Evolutionary conservation across 2,797 vertebrate species (phyloP).

Genomic region (Notamacropus eugenii): DNA sequence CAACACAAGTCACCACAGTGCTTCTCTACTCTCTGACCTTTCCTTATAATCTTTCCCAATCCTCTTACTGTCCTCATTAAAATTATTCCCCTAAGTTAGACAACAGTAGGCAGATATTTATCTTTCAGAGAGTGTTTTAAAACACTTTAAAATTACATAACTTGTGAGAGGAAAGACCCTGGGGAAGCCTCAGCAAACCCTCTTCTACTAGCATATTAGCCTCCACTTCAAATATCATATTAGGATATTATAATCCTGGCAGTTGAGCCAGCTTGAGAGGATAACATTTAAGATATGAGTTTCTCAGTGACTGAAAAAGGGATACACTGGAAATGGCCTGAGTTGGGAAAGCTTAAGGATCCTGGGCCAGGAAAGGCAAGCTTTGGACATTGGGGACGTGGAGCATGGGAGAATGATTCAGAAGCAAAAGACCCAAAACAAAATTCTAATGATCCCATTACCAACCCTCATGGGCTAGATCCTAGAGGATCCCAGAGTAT

Average conservation of each 20-base stretch:
- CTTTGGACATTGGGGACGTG: neutral
- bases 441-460: neutral
- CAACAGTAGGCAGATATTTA: neutral
- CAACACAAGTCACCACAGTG: too few species aligned
- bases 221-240: neutral
- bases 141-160: neutral
- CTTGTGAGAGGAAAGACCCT: neutral
- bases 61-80: neutral
- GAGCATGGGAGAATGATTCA: neutral
- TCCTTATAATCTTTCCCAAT: neutral
- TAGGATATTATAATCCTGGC: neutral
- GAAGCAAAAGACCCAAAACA: neutral
- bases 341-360: neutral
- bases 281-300: neutral
- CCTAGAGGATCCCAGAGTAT: neutral
- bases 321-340: neutral
- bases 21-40: neutral
- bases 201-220: neutral
- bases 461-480: neutral
- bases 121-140: neutral
- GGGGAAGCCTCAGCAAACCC: conserved; percentile 12
- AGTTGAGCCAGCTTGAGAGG: neutral
- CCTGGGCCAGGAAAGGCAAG: neutral
- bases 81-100: neutral
- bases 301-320: neutral